Base-by-base conservation (phyloP, 2,888 invertebrate genomes). In the Drosophila peninsularis region DNA sequence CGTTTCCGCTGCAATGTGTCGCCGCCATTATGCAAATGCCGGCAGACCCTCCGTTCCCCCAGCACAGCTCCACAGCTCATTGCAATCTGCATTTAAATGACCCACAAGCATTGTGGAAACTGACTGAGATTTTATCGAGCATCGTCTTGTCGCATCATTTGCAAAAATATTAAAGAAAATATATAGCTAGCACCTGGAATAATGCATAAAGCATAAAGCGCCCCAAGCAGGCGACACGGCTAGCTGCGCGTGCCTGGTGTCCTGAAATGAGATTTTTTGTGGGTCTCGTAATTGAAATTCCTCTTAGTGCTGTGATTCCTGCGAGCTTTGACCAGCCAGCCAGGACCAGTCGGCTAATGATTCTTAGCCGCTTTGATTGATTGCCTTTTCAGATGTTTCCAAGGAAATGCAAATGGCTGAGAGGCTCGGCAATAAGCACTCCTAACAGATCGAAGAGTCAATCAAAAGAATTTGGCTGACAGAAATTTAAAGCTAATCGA, bases 41-140 rank as follows among this genome's bases (percentile, higher is more conserved):
- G n/a, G 36, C 52, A 13, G 7, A 11, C 2, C 17, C 24, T 1
- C 27, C 10, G 4, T 17, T 0, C 36, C 42, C 50, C 62, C 70
- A 55, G 63, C 61, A 58, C 58, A 56, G 21, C 62, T 49, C 55
- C 62, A 61, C 69, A 66, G 72, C 79, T 72, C 71, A 83, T 77
- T 87, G 85, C 86, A 87, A 86, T 87, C 86, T 87, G 86, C 86
- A 87, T 87, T 89, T 85, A 85, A 87, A 87, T 87, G 89, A 82
- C 86, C 84, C 78, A 30, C 78, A 34, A 62, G 63, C 83, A 70
- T 60, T 64, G 52, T 52, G 86, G 61, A 72, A 42, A 56, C 36
- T 32, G 55, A 21, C 88, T 54, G 78, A 81, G 85, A 88, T 84
- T 83, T 76, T 62, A 62, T 60, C 57, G 64, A 58, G 60, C 71